Evolutionary conservation across 2,888 invertebrate genomes (phyloP).

Genomic region (Sthenelais limicola): DNA sequence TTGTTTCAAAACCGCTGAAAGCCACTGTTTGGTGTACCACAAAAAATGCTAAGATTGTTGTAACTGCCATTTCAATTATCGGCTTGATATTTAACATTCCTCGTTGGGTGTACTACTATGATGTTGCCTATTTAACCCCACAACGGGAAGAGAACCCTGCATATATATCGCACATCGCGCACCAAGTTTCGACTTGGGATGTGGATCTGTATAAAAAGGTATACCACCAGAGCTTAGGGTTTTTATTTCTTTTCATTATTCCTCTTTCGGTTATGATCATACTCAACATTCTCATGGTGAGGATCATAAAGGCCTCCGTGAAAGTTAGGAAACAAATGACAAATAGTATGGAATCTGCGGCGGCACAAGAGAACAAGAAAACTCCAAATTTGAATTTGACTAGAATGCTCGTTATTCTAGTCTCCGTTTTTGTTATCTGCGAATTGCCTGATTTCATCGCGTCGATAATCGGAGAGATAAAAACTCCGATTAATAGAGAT

Average conservation of each 20-base stretch:
- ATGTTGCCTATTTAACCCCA: too few species aligned
- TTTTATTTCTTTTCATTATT: conserved; percentile 40
- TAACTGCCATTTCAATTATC: too few species aligned
- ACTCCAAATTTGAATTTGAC: conserved; percentile 26
- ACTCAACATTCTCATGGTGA: conserved; percentile 34
- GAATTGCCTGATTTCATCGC: conserved; percentile 44
- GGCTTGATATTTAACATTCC: too few species aligned
- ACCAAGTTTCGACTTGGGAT: conserved; percentile 30
- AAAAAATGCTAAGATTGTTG: too few species aligned
- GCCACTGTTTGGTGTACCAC: too few species aligned
- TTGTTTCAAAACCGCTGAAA: too few species aligned
- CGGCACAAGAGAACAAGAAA: too few species aligned
- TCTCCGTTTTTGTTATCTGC: conserved; percentile 40
- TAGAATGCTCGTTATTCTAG: conserved; percentile 39
- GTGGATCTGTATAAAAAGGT: conserved; percentile 36
- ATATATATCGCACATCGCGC: conserved; percentile 32
- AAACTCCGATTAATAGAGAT: conserved; percentile 9
- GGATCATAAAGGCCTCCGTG: conserved; percentile 12
- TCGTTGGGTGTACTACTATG: too few species aligned
- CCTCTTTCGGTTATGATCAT: conserved; percentile 27
- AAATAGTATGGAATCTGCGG: too few species aligned
- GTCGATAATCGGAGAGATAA: conserved; percentile 36
- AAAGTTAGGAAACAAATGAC: conserved; percentile 29
- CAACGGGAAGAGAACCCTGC: too few species aligned
- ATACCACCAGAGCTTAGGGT: conserved; percentile 36